phyloP scores from a whole-genome alignment of 1,140 invertebrate species.

The Drosophila pruinosa region DNA sequence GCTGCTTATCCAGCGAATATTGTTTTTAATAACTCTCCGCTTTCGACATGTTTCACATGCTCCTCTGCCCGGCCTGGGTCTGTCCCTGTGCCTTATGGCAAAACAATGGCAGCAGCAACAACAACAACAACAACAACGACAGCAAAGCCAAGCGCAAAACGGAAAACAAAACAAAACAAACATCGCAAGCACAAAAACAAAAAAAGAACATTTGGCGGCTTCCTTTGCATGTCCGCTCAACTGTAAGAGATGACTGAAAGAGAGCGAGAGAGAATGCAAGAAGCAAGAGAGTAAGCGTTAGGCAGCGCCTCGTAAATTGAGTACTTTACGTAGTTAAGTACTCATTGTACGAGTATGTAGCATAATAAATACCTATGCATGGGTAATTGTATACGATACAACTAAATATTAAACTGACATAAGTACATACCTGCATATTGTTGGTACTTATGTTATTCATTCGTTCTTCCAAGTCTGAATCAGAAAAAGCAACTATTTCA shows the following conservation, averaged over 20 bases:
- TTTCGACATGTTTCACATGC: conserved; percentile 22
- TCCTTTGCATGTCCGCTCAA: conserved; percentile 38
- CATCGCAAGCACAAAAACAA: not conserved
- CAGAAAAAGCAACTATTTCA: conserved; percentile 5
- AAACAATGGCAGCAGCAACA: conserved; percentile 21
- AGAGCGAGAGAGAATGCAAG: not conserved
- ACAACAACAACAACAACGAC: conserved; percentile 9
- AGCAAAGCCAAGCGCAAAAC: conserved; percentile 17
- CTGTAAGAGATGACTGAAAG: conserved; percentile 13
- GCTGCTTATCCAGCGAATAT: conserved; percentile 72
- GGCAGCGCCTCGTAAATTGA: conserved; percentile 21
- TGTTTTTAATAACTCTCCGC: conserved; percentile 75
- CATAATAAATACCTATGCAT: conserved; percentile 6
- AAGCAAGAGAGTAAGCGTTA: not conserved
- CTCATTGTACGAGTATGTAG: conserved; percentile 5
- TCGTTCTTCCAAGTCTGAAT: conserved; percentile 5
- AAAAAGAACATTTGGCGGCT: conserved; percentile 69
- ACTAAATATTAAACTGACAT: conserved; percentile 1
- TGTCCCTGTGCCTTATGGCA: conserved; percentile 1
- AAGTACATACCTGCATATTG: conserved; percentile 1
- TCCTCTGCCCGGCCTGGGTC: not conserved
- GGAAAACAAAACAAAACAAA: conserved; percentile 10
- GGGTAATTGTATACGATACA: conserved; percentile 13
- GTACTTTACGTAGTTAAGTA: conserved; percentile 23
- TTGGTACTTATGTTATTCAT: conserved; percentile 20